A percentile compares a stretch with the other conserved stretches of the same genome.
Evolutionary conservation across 2,797 vertebrate species (phyloP).

Genomic region (Trachops cirrhosus): DNA sequence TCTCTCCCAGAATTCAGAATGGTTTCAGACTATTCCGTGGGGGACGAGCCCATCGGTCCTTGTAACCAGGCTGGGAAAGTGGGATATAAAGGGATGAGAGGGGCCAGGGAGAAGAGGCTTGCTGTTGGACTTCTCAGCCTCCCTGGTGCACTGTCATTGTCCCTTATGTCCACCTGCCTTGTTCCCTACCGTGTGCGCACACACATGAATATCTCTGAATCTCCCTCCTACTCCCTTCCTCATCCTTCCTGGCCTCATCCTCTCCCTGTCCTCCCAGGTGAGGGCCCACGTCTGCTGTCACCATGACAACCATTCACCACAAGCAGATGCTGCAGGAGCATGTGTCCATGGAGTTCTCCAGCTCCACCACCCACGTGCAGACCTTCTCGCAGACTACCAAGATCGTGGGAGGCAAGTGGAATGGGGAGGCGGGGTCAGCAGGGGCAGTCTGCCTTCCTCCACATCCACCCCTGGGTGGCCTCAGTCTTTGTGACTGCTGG

Average conservation of each 20-base stretch:
- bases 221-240: neutral
- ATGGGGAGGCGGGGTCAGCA: neutral
- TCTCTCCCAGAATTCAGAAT: neutral
- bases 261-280: conserved; percentile 57
- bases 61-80: neutral
- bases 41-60: neutral
- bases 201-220: neutral
- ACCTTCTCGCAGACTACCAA: conserved; percentile 80
- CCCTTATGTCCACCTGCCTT: neutral
- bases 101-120: neutral
- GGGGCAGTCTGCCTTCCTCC: neutral
- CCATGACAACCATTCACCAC: conserved; percentile 75
- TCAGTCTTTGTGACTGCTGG: neutral
- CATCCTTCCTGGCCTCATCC: neutral
- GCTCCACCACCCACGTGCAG: conserved; percentile 71
- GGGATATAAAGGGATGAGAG: neutral
- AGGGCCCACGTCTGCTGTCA: conserved; percentile 56
- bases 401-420: conserved; percentile 76
- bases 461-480: neutral
- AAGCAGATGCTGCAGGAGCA: conserved; percentile 72
- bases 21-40: neutral
- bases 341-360: conserved; percentile 72
- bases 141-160: neutral
- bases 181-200: neutral
- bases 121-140: neutral